Evolutionary conservation across 2,888 invertebrate species (phyloP), one percentile per base, ranked within the genome.

Genomic region (Leptinotarsa haldemani): DNA sequence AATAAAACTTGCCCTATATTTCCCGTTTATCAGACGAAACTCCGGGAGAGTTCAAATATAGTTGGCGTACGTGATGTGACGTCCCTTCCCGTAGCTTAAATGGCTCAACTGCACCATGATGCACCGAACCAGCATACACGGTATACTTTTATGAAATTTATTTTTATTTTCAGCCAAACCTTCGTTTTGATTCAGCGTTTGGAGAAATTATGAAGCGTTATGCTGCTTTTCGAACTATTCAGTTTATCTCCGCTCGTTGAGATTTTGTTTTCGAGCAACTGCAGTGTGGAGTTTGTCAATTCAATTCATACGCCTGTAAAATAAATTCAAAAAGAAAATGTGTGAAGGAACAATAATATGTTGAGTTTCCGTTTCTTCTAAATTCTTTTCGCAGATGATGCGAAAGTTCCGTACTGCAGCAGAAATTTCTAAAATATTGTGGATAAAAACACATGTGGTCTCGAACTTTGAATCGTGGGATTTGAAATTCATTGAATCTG

Each of bases 41-140:
- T 61, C 61, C n/a, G 61, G 13, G 61, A 22, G 52, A 61, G 61
- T 61, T 61, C 61, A 61, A 40, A 61, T 61, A 61, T 61, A 61
- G 61, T 30, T 30, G 40, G 40, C 40, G 61, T 30, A 61, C 61
- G 61, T 61, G 61, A 61, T 61, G 61, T 61, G 61, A 61, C 61
- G 61, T 61, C 40, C 7, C 30, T 61, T 61, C 61, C 40, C 61
- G n/a, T 30, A 61, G 40, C 61, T 61, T 61, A 61, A 61, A 61
- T 61, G 40, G 61, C 61, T 61, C 61, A 40, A 61, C 61, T 61
- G 61, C 61, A 61, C n/a, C 61, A 5, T 40, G 61, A 61, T 40
- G 61, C 61, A 7, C 40, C 5, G 61, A 61, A 40, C 4, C 18
- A 20, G 61, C 61, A 61, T 40, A 4, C 61, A 61, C 61, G n/a